Evolutionary conservation across 2,888 invertebrate genomes (phyloP).

Genomic region (Drosophila suboccidentalis): DNA sequence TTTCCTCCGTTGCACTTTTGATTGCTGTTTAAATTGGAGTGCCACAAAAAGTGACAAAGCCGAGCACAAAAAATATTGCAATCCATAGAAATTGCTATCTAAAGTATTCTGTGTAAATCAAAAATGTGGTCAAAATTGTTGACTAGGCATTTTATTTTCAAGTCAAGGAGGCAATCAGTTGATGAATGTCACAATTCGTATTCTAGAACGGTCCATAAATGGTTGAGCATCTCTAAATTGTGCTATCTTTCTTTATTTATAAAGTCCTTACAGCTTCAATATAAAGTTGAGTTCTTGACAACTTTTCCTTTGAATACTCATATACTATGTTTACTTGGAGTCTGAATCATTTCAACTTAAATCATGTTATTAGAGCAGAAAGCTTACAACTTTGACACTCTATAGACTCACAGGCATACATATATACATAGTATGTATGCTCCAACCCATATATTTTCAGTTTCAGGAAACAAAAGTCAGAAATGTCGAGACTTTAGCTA

Average conservation of each 20-base stretch:
- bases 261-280: background rate
- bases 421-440: background rate
- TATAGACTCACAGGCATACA: background rate
- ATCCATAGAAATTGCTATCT: constrained; percentile 32
- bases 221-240: background rate
- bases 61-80: constrained; percentile 34
- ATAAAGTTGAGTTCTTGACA: background rate
- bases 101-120: constrained; percentile 26
- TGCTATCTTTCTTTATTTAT: background rate
- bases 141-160: constrained; percentile 42
- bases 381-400: constrained; percentile 25
- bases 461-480: constrained; percentile 61
- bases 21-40: constrained; percentile 71
- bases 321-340: background rate
- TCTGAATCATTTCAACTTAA: constrained; percentile 6
- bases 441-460: constrained; percentile 44
- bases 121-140: constrained; percentile 50
- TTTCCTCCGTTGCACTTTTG: constrained; percentile 73
- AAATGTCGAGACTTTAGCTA: constrained; percentile 22
- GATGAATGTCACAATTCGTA: constrained; percentile 11
- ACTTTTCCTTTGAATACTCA: background rate
- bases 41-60: constrained; percentile 44
- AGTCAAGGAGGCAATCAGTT: constrained; percentile 38
- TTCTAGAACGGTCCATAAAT: constrained; percentile 2
- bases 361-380: constrained; percentile 34